Base-by-base conservation (phyloP, 2,113 vertebrate species). In the Halcyon senegalensis region DNA sequence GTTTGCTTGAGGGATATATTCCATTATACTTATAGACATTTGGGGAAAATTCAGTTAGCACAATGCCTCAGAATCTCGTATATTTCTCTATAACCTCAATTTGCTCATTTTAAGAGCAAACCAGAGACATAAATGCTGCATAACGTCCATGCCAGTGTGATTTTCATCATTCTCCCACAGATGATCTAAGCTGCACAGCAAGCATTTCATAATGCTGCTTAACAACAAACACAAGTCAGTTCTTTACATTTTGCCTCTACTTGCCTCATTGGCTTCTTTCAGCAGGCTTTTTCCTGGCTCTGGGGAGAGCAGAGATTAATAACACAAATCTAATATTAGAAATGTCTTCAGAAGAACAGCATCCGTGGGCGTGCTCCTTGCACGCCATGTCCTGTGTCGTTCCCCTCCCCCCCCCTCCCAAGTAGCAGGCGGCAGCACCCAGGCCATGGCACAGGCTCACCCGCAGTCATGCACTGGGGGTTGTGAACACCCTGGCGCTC, bases 301-400 rank as follows among this genome's bases (percentile, higher is more conserved):
- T 67, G 78, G 51, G 91, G 95, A 95, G 76, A 95, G 79, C 33
- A 96, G 92, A 94, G 92, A 93, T 89, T 80, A 75, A 97, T 96
- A 95, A 96, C 95, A 91, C 39, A 76, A 87, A 77, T 68, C 92
- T 94, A 97, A 97, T 97, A 98, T 97, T 96, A 97, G 97, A 94
- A 95, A 92, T 11, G 3, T 87, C 92, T 92, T 78, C 76, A 56
- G 91, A 86, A 51, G 37, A 81, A 90, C 91, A 87, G 72, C 83
- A 46, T 83, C 74, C 27, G 9, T 13, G 6, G 18, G 41, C 0
- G 0, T 21, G 46, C 37, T 93, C 55, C 81, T 95, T 1, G 0
- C 13, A 3, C 35, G 50, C 88, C 78, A 25, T 1, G 30, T 66
- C 24, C 35, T 35, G 35, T 35, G 14, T 43, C 43, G 5, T 14